Evolutionary conservation across 2,888 invertebrate species (phyloP), one percentile per base, ranked within the genome.

Genomic region (Cerceris ruficornis): DNA sequence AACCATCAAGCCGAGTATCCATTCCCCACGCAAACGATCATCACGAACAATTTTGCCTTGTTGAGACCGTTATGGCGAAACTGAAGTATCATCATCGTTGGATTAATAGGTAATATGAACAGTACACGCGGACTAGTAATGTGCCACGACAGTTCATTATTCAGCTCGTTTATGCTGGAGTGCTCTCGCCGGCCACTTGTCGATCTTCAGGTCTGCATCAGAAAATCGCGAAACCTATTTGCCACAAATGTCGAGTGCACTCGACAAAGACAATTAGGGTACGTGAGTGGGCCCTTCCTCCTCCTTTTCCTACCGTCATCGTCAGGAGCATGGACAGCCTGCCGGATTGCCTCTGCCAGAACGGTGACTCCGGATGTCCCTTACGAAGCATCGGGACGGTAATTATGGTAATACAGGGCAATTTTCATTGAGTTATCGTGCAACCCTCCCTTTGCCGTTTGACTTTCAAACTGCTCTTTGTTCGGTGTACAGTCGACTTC

Each of bases 211-310:
- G 64, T 8, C 55, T 42, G 61, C 65, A 60, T 74, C 70, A 69
- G 71, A 75, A 80, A 80, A 78, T 78, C 66, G 67, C 61, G 69
- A 78, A 69, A 66, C 65, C 61, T 66, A 54, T 60, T 74, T 69
- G 74, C 74, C 68, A 43, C 50, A 58, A 71, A 42, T 68, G 62
- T 69, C 71, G 71, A 75, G 70, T 58, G 11, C 66, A 17, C 75
- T 81, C 70, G 52, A 76, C 69, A 66, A 59, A 81, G 59, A 75
- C 69, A 73, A 81, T 75, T 79, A 75, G 65, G 65, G 60, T 64
- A 70, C 60, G 72, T 72, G 46, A 78, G 70, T 72, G 55, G 42
- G 60, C 58, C 52, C 55, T 57, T 15, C 54, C 41, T 11, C 42
- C 54, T 65, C 69, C 57, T 59, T 61, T 66, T 28, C 52, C 42